Conservation (phyloP, 1,140 invertebrate genomes). For the Samia ricini region DNA sequence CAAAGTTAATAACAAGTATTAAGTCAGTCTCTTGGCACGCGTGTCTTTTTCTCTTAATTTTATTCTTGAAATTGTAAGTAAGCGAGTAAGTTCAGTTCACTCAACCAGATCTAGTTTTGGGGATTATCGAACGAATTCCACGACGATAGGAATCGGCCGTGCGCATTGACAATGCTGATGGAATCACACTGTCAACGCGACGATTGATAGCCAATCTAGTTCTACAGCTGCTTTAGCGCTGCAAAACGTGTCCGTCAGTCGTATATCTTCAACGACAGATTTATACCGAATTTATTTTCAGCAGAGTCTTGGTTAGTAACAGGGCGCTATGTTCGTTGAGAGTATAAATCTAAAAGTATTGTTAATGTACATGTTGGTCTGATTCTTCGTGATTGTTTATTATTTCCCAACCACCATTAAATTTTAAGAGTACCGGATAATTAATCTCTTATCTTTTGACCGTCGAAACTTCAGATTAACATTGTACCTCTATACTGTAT, state of each 20-base stretch:
- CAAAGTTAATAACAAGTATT: not conserved
- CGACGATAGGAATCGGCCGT: not conserved
- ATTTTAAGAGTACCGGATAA: not conserved
- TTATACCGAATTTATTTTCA: not conserved
- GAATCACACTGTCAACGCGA: not conserved
- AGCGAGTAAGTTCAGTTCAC: not conserved
- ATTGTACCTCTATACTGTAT: not conserved
- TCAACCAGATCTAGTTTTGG: not conserved
- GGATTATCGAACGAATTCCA: not conserved
- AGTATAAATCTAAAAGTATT: not conserved
- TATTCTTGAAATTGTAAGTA: not conserved
- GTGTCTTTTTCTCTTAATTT: not conserved
- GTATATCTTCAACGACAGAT: not conserved
- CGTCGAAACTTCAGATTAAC: not conserved
- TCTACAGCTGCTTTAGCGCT: not conserved
- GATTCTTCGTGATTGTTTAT: not conserved
- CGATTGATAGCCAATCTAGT: not conserved
- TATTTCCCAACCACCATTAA: too few species aligned
- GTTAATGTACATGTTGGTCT: too few species aligned
- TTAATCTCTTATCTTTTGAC: not conserved
- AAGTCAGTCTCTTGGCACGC: not conserved
- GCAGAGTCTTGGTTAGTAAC: not conserved
- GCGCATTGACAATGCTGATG: not conserved
- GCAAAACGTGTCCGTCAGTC: not conserved
- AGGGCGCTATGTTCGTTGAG: not conserved